Evolutionary conservation across 2,888 invertebrate genomes (phyloP).

Genomic region (Byasa hedistus): DNA sequence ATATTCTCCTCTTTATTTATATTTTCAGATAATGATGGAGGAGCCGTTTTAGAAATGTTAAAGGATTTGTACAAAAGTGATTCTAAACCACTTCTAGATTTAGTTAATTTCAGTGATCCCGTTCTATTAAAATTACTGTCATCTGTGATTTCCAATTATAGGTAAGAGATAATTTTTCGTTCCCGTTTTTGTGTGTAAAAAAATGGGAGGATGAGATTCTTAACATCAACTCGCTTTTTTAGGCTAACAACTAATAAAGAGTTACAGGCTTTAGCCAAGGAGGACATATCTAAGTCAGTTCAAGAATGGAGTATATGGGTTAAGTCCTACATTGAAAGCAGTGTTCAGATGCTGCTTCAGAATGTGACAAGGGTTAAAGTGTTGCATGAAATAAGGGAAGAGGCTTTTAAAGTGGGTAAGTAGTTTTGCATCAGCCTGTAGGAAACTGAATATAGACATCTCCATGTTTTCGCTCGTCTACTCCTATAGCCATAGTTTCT

Average conservation of each 20-base stretch:
- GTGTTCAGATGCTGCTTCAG: conserved; percentile 81
- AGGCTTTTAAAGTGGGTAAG: conserved; percentile 82
- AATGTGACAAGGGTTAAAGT: conserved; percentile 85
- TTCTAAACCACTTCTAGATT: conserved; percentile 76
- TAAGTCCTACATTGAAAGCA: conserved; percentile 76
- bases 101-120: conserved; percentile 80
- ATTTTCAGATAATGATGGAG: conserved; percentile 72
- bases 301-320: conserved; percentile 84
- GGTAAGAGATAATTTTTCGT: conserved; percentile 47
- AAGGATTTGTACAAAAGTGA: conserved; percentile 68
- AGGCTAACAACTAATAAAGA: conserved; percentile 64
- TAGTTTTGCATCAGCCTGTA: not conserved
- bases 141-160: conserved; percentile 75
- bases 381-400: conserved; percentile 85
- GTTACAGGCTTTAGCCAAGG: conserved; percentile 53
- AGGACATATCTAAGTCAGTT: conserved; percentile 67
- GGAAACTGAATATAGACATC: not conserved
- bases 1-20: too few species aligned
- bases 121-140: conserved; percentile 80
- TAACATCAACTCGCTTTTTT: conserved; percentile 18
- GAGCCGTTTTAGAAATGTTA: conserved; percentile 71
- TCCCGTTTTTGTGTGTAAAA: not conserved
- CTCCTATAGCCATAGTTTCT: too few species aligned
- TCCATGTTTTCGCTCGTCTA: too few species aligned
- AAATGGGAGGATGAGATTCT: not conserved